Evolutionary conservation across 2,797 vertebrate genomes (phyloP), one percentile per base, ranked within the genome.

Genomic region (Anas capensis): DNA sequence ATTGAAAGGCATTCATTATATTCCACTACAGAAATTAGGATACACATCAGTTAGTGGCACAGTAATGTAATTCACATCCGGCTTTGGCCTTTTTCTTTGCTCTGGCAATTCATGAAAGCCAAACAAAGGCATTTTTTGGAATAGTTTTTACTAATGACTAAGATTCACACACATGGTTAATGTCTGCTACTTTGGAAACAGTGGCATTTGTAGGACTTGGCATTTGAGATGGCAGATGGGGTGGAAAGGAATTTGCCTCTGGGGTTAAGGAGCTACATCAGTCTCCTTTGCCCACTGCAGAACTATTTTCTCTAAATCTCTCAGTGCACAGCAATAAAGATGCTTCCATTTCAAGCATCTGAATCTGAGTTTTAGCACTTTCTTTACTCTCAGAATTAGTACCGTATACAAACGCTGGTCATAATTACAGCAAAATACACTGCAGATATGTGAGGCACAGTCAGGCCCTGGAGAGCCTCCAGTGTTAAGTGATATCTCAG

Each of bases 171-270:
- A 94, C 92, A 95, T 93, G 88, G 91, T 86, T 96, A 93, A 97
- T 91, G 79, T 76, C 90, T 94, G 93, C 84, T 93, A n/a, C 88
- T 97, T 90, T 90, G 95, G 86, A 96, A 97, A 85, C 87, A 85
- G 84, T 77, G 82, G 80, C 90, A 91, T 96, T 97, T 88, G 90
- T 91, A 85, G 84, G 91, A 83, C 86, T 93, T 97, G 91, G 84
- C 96, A 96, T 94, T 96, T 95, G 82, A 96, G 93, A 88, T 1
- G 36, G 93, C 97, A 97, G 96, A 97, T 97, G 95, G 96, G 78
- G 82, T 91, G 75, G 94, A 96, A 96, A 90, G 73, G 88, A 97
- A 94, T 93, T 94, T 94, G 93, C 95, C 96, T 96, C 86, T 93
- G 81, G 94, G 89, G 82, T 80, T 92, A 95, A 88, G 95, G 94